Evolutionary conservation across 2,113 vertebrate genomes (phyloP), one percentile per base, ranked within the genome.

Genomic region (Myrmecophaga tridactyla): DNA sequence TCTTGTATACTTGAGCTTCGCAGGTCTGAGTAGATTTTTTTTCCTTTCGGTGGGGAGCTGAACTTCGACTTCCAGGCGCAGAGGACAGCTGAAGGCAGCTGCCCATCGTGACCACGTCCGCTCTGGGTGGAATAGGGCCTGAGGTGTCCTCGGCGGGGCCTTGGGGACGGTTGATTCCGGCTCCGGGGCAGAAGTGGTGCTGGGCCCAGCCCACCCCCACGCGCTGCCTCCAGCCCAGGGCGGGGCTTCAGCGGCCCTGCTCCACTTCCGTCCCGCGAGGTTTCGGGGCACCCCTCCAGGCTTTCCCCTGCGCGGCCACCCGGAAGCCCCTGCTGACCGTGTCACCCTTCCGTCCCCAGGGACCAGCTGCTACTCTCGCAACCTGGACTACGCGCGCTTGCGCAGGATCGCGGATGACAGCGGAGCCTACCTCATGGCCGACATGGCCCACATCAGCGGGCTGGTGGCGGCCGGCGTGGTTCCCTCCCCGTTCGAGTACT

Each of bases 401-500:
- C 98, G 98, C 85, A 98, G 98, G 98, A 99, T 99, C 0, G 99
- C 99, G 0, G 98, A 99, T 0, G 98, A 99, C 96, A 99, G 99
- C 0, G 96, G 98, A 0, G 99, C 99, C 0, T 99, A 98, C 2
- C 99, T 99, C 13, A 98, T 99, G 99, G 99, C 98, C 0, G 99
- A 99, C 98, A 99, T 99, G 99, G 99, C 99, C 4, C 99, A 99
- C 97, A 99, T 99, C 97, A 99, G 99, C 0, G 99, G 99, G 39
- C 95, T 99, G 92, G 99, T 99, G 96, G 99, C 99, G 0, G 99
- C 99, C 0, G 99, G 99, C 0, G 98, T 99, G 75, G 98, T 99
- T 78, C 99, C 99, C 0, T 99, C 99, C 0, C 99, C 99, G 3
- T 99, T 99, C 0, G 99, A 99, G 4, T 86, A 99, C 98, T 99